Conservation (phyloP, 2,113 vertebrate species). For the Pandion haliaetus region DNA sequence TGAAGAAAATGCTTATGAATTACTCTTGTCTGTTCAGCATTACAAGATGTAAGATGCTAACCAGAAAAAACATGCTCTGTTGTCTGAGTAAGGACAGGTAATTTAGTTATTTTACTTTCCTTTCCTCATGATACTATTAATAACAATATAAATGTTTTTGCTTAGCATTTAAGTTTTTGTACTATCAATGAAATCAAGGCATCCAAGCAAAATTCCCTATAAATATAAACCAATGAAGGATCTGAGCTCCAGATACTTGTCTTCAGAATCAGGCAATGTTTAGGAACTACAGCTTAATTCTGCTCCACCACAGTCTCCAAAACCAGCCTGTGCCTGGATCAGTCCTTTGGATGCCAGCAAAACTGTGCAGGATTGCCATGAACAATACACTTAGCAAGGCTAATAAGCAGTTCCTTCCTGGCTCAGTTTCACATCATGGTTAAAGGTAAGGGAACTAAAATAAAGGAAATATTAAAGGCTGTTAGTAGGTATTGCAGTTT, state of each 20-base stretch:
- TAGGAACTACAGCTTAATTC: neutral
- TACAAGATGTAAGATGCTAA: neutral
- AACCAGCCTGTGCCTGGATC: neutral
- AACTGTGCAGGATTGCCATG: neutral
- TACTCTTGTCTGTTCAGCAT: neutral
- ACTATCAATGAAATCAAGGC: neutral
- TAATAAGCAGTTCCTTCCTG: neutral
- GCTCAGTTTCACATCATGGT: neutral
- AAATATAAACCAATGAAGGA: neutral
- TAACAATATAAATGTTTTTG: neutral
- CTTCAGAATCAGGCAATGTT: neutral
- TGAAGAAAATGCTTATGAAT: neutral
- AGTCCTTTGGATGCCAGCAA: slow-evolving; percentile 21
- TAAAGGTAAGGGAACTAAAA: neutral
- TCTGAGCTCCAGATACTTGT: neutral
- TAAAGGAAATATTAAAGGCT: neutral
- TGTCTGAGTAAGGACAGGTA: neutral
- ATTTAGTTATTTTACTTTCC: neutral
- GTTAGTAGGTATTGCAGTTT: neutral
- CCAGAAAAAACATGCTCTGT: neutral
- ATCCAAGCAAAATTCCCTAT: neutral
- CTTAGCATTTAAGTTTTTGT: neutral
- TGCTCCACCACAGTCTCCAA: neutral
- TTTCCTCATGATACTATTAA: neutral
- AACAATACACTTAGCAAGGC: neutral